Base-by-base conservation (phyloP, 2,113 vertebrate species). In the Bostrychus sinensis region DNA sequence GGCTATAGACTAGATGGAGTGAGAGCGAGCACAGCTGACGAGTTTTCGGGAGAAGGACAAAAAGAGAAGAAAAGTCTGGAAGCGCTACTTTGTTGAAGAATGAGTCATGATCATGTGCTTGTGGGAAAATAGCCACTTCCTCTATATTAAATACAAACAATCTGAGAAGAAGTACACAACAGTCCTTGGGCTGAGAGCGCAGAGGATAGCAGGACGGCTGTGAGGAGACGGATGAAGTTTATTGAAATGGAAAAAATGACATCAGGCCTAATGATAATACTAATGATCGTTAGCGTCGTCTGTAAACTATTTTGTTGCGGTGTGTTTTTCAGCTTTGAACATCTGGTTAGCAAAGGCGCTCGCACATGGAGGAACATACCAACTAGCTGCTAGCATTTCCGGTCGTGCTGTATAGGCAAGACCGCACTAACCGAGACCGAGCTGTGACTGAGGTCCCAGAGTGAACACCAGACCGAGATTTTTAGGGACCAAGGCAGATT, bases 61-160 rank as follows among this genome's bases (percentile, higher is more conserved):
- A 86, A 74, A 67, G 70, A 86, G 81, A 84, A 79, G 62, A 77
- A 83, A 77, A 84, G 78, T 80, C 82, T 87, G 79, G 80, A 86
- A 78, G 56, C 50, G 2, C 42, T 61, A 83, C 70, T 51, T 62
- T 70, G 60, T 75, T 75, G 77, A 74, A 20, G 78, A 83, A 67
- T 88, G 86, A 91, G 79, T 89, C 87, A 90, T 70, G 66, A 72
- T 87, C 87, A 89, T 87, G 87, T 70, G 84, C 70, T 75, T 81
- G 78, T 81, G 87, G 84, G 84, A 86, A 82, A 86, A 77, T 60
- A 77, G 76, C 83, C 72, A 88, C 87, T 89, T 87, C 89, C 87
- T 86, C 78, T 70, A 57, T 69, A 64, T 78, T 55, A 64, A 72
- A 60, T 36, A 56, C 65, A 68, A 59, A 70, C 71, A 75, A 74